Conservation (phyloP, 2,888 invertebrate species). For the Liopterus haemorrhoidalis region DNA sequence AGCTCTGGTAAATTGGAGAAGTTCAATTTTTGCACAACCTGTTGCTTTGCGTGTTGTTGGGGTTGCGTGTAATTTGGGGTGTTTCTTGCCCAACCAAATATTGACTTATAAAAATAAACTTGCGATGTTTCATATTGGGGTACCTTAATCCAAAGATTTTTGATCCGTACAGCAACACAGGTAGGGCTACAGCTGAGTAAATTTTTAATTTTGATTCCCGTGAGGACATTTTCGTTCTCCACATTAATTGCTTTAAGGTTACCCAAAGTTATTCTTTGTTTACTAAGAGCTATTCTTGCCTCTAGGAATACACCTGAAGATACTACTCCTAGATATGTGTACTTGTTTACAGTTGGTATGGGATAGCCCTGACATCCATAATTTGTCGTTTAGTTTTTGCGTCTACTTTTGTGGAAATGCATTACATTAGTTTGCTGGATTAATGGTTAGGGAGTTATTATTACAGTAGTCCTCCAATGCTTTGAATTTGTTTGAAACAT, state of each 20-base stretch:
- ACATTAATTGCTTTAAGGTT: not conserved
- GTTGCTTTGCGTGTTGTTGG: too few species aligned
- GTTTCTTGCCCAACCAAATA: not conserved
- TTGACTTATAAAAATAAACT: slow-evolving; percentile 1
- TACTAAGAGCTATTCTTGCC: not conserved
- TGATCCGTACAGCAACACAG: slow-evolving; percentile 5
- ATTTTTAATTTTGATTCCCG: slow-evolving; percentile 9
- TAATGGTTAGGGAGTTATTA: slow-evolving; percentile 2
- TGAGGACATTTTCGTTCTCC: slow-evolving; percentile 7
- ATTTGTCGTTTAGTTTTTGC: too few species aligned
- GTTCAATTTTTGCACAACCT: too few species aligned
- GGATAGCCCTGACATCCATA: not conserved
- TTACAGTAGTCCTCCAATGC: slow-evolving; percentile 8
- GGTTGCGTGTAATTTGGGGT: slow-evolving; percentile 9
- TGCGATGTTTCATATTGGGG: not conserved
- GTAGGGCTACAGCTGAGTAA: not conserved
- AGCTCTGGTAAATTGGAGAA: too few species aligned
- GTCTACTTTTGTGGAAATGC: too few species aligned
- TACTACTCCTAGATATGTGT: not conserved
- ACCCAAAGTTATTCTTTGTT: slow-evolving; percentile 1
- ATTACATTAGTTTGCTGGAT: too few species aligned
- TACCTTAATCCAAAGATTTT: slow-evolving; percentile 6
- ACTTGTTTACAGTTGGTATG: not conserved
- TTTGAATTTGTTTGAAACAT: too few species aligned
- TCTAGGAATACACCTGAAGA: not conserved